Percentiles rank a stretch among this genome's conserved stretches.
Conservation (phyloP, 1,140 invertebrate genomes). For the Dryas iulia region DNA sequence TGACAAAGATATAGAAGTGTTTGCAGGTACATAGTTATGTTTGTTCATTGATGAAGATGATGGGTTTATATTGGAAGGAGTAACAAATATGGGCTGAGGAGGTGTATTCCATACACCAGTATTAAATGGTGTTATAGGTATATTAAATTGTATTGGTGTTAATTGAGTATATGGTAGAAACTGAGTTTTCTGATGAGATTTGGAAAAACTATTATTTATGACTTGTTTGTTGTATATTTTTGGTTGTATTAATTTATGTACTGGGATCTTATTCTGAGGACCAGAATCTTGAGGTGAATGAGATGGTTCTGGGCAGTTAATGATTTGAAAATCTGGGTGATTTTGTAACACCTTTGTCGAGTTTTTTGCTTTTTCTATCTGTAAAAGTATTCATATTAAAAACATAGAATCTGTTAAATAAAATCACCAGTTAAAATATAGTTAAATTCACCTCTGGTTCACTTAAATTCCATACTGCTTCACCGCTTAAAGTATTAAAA, state of each 20-base stretch:
- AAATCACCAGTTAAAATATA: neutral
- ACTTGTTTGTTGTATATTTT: conserved; percentile 31
- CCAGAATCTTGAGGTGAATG: conserved; percentile 40
- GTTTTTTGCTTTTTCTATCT: conserved; percentile 49
- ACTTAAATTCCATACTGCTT: conserved; percentile 55
- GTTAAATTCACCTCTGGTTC: conserved; percentile 42
- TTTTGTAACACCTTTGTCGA: conserved; percentile 30
- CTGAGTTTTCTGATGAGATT: neutral
- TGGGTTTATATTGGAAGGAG: conserved; percentile 15
- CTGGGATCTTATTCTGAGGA: neutral
- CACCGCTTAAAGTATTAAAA: conserved; percentile 56
- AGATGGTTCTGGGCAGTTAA: conserved; percentile 48
- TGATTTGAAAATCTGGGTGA: conserved; percentile 27
- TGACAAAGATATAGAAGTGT: conserved; percentile 25
- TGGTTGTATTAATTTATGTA: neutral
- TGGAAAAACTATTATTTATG: conserved; percentile 26
- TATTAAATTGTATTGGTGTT: conserved; percentile 21
- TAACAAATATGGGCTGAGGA: conserved; percentile 25
- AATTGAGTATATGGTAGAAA: neutral
- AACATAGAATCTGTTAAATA: neutral
- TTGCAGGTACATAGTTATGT: conserved; percentile 1
- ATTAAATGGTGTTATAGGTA: conserved; percentile 26
- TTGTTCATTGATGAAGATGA: neutral
- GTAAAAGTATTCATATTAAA: conserved; percentile 13
- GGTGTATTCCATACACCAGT: conserved; percentile 36